A percentile compares a stretch with the other conserved stretches of the same genome.
phyloP scores from a whole-genome alignment of 1,140 invertebrate species.

The Phthorimaea operculella region DNA sequence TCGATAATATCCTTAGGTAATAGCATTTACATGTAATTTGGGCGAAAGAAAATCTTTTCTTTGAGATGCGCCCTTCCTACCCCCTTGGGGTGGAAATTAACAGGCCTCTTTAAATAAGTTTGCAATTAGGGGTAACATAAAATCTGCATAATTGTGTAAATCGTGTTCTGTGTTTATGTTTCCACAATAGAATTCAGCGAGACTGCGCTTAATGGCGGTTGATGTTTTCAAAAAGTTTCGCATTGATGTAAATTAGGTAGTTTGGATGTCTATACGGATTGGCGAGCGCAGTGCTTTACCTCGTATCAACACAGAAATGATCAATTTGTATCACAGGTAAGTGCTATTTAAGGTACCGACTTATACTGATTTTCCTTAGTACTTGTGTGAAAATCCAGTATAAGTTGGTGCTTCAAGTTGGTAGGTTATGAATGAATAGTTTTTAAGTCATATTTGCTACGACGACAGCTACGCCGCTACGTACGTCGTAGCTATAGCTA shows the following conservation, averaged over 20 bases:
- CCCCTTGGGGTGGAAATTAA: constrained; percentile 36
- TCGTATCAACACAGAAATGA: no score
- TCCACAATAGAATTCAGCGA: constrained; percentile 51
- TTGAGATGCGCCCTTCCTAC: constrained; percentile 23
- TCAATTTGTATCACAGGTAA: no score
- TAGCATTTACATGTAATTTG: constrained; percentile 59
- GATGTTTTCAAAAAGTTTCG: constrained; percentile 1
- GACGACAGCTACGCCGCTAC: no score
- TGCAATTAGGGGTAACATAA: constrained; percentile 65
- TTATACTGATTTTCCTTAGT: no score
- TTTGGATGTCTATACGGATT: no score
- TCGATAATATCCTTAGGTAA: constrained; percentile 48
- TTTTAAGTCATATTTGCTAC: no score
- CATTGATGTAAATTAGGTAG: neutral
- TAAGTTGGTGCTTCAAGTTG: no score
- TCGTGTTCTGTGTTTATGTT: constrained; percentile 62
- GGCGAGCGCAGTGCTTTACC: no score
- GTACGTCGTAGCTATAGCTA: no score
- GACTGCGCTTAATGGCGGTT: neutral
- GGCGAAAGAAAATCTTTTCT: constrained; percentile 47
- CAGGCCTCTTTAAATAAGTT: constrained; percentile 64
- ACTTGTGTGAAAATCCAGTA: no score
- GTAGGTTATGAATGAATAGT: no score
- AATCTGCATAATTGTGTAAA: constrained; percentile 65
- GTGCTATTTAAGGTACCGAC: no score